phyloP scores from a whole-genome alignment of 1,140 invertebrate species.

The Doryteuthis pealeii region DNA sequence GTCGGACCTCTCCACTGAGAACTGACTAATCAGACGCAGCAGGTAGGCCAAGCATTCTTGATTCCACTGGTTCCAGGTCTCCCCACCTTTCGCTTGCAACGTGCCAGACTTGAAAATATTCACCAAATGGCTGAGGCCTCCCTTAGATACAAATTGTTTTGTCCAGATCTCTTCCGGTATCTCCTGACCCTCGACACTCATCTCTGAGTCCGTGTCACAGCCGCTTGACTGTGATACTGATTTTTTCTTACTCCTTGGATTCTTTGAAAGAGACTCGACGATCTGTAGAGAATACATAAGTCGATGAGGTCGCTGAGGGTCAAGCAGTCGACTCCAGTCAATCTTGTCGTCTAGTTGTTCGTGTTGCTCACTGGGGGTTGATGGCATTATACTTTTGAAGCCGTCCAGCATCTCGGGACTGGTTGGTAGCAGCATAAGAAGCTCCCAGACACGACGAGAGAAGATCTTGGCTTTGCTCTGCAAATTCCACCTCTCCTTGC shows the following conservation, averaged over 20 bases:
- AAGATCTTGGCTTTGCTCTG: slow-evolving; percentile 88
- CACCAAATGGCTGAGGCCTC: slow-evolving; percentile 83
- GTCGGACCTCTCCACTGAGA: slow-evolving; percentile 69
- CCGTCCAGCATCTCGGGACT: slow-evolving; percentile 81
- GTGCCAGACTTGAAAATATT: slow-evolving; percentile 87
- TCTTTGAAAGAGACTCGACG: slow-evolving; percentile 72
- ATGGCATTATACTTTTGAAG: slow-evolving; percentile 67
- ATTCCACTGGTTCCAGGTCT: slow-evolving; percentile 76
- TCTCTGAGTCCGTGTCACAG: slow-evolving; percentile 42
- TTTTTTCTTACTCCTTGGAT: slow-evolving; percentile 59
- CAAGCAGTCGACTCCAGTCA: slow-evolving; percentile 72
- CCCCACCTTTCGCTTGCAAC: slow-evolving; percentile 59
- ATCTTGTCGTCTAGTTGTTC: slow-evolving; percentile 20
- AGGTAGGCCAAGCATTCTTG: slow-evolving; percentile 89
- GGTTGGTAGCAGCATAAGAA: slow-evolving; percentile 85
- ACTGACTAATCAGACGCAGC: slow-evolving; percentile 75
- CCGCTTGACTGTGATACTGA: slow-evolving; percentile 42
- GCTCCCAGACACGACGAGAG: slow-evolving; percentile 85
- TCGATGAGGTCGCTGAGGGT: slow-evolving; percentile 86
- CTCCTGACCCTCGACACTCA: slow-evolving; percentile 34
- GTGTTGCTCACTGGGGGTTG: slow-evolving; percentile 27
- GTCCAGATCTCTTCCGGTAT: slow-evolving; percentile 48
- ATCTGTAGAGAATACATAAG: slow-evolving; percentile 94
- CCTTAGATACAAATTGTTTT: slow-evolving; percentile 77
- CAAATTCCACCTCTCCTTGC: slow-evolving; percentile 65